Evolutionary conservation across 2,113 vertebrate species (phyloP).

Genomic region (human (Homo sapiens)): DNA sequence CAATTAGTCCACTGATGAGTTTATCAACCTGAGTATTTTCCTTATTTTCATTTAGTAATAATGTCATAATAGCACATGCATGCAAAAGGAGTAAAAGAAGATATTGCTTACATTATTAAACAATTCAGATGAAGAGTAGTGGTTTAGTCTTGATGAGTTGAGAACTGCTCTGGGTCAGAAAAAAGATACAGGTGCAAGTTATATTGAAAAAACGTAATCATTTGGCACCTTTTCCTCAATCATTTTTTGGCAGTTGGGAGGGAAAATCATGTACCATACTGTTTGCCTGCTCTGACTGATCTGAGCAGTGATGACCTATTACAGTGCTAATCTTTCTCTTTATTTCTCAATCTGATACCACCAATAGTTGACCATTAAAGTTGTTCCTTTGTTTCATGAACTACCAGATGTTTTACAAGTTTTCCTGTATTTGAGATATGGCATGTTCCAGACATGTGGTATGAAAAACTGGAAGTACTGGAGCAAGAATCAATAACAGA

Average conservation of each 20-base stretch:
- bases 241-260: neutral
- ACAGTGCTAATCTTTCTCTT: neutral
- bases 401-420: neutral
- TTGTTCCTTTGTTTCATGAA: neutral
- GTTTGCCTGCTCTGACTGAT: neutral
- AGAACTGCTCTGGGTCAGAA: neutral
- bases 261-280: neutral
- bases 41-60: slow-evolving; percentile 33
- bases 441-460: neutral
- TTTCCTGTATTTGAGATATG: neutral
- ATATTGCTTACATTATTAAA: neutral
- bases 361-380: neutral
- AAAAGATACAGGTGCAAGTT: neutral
- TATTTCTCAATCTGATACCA: neutral
- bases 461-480: neutral
- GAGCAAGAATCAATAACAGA: neutral
- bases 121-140: neutral
- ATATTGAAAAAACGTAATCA: neutral
- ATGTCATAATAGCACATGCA: neutral
- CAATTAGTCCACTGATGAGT: slow-evolving; percentile 19
- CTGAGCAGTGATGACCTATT: neutral
- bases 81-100: neutral
- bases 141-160: neutral
- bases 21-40: neutral
- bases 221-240: neutral